Evolutionary conservation across 2,888 invertebrate species (phyloP), one percentile per base, ranked within the genome.

Genomic region (Lithophane leautieri): DNA sequence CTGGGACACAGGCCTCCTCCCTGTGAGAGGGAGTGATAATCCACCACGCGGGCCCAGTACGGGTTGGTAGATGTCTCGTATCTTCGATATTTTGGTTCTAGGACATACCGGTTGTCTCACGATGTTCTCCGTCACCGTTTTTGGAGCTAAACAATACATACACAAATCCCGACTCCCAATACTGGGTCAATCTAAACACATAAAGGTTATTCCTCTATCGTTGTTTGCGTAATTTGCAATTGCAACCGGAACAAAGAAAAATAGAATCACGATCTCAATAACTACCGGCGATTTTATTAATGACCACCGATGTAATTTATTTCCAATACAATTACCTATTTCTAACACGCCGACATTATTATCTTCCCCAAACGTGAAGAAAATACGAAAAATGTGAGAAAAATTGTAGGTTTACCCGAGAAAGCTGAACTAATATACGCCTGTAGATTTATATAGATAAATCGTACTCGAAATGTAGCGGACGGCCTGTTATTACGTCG

Each of bases 401-500:
- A 61, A 65, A 54, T 42, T 60, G 42, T 68, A 73, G 61, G 65
- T 65, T 62, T 44, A 67, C 62, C 44, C 42, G 40, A 71, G 56
- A 74, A 81, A 76, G 47, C 65, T 66, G 60, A 62, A 50, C 62
- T 66, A 76, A 85, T 74, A 76, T 78, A 75, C 75, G 54, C 68
- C 42, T 84, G 66, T 58, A 66, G 76, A 82, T 82, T 80, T 80
- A 76, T 78, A 54, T 76, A 70, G 70, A 81, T 76, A 86, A 81
- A 78, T 78, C 73, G 66, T 54, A 52, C 54, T 70, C 72, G 71
- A 76, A 78, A 61, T 68, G 79, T 73, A 69, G 72, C 67, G 62
- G 70, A 47, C 58, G 44, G 44, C 62, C 71, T 81, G 75, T 80
- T 85, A 85, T 83, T 79, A 83, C 74, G 42, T 56, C 14, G 73